These are phyloP conservation scores for Elysia crispata DNA, from an alignment of 2,888 invertebrate species.

Conservation along the genomic window DNA sequence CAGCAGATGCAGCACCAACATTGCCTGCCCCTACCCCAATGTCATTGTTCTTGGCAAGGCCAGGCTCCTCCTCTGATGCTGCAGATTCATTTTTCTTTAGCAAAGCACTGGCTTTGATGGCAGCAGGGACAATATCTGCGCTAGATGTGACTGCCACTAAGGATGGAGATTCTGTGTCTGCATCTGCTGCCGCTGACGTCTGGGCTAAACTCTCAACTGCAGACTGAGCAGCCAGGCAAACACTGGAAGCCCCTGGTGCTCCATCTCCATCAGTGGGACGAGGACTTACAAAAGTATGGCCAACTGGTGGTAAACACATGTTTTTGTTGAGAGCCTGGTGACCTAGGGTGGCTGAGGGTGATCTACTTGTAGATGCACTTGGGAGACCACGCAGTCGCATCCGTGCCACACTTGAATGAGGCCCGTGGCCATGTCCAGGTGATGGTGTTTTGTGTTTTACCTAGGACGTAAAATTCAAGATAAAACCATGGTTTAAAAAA, in stretches of 20 bases:
- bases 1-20: slow-evolving; percentile 20
- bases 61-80: slow-evolving; percentile 32
- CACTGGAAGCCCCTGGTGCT: slow-evolving; percentile 47
- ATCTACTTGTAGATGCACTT: slow-evolving; percentile 57
- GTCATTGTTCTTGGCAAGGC: background rate
- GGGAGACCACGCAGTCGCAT: slow-evolving; percentile 63
- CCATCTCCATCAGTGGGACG: slow-evolving; percentile 40
- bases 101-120: slow-evolving; percentile 39
- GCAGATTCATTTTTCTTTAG: slow-evolving; percentile 41
- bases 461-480: slow-evolving; percentile 45
- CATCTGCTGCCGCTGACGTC: slow-evolving; percentile 47
- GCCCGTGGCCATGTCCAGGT: slow-evolving; percentile 60
- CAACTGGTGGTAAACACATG: slow-evolving; percentile 74
- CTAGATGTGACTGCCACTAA: slow-evolving; percentile 41
- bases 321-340: slow-evolving; percentile 70
- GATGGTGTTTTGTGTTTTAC: slow-evolving; percentile 63
- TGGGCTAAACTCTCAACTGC: slow-evolving; percentile 51
- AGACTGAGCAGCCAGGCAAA: slow-evolving; percentile 33
- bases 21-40: slow-evolving; percentile 27
- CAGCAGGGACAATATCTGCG: slow-evolving; percentile 45
- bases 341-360: slow-evolving; percentile 25
- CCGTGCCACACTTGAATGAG: slow-evolving; percentile 55
- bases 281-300: slow-evolving; percentile 58
- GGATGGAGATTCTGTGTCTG: slow-evolving; percentile 38
- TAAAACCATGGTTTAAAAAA: too few relatives aligned